Conservation (phyloP, 2,113 vertebrate species). For the Psephotus haematonotus region DNA sequence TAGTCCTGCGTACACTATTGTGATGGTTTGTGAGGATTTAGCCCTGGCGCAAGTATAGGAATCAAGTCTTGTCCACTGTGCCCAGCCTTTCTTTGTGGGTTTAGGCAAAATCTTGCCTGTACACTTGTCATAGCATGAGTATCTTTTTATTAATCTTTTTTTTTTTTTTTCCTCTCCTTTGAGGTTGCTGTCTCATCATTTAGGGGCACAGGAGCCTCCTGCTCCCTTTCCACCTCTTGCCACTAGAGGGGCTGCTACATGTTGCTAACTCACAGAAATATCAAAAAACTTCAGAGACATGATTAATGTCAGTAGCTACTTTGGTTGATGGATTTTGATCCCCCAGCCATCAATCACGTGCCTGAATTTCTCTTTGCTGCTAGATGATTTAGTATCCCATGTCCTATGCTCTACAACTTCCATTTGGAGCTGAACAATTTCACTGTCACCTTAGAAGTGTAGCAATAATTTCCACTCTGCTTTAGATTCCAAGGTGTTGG, state of each 20-base stretch:
- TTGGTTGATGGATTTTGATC: slow-evolving; percentile 62
- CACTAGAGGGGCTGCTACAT: not conserved
- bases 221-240: not conserved
- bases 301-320: slow-evolving; percentile 35
- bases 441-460: slow-evolving; percentile 34
- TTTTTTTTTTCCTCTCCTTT: not conserved
- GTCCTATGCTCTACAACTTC: slow-evolving; percentile 31
- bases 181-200: not conserved
- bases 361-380: slow-evolving; percentile 42
- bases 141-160: not conserved
- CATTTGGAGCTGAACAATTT: slow-evolving; percentile 47
- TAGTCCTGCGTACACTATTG: not conserved
- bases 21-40: not conserved
- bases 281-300: not conserved
- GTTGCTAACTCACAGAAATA: slow-evolving; percentile 7
- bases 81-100: not conserved
- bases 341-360: slow-evolving; percentile 38
- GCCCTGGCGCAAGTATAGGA: not conserved
- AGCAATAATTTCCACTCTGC: slow-evolving; percentile 49
- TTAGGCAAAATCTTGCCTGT: not conserved
- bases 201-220: not conserved
- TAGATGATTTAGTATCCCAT: slow-evolving; percentile 54
- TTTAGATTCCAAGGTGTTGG: slow-evolving; percentile 17
- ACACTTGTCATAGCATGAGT: not conserved
- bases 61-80: not conserved